These are phyloP conservation scores for Tragopan temminckii DNA, from an alignment of 2,797 vertebrate genomes.

Conservation along the genomic window DNA sequence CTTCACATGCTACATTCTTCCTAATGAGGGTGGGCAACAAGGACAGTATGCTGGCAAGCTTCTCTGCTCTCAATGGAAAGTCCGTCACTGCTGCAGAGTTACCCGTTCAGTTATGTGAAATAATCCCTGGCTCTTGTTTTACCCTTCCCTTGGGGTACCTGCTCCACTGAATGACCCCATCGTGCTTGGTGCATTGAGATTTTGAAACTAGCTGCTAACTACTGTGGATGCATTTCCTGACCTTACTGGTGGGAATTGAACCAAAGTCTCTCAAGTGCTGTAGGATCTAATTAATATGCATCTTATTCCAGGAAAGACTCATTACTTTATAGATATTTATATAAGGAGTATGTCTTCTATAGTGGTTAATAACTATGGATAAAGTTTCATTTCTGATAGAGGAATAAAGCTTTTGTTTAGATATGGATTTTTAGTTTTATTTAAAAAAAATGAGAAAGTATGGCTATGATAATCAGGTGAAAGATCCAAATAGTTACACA, in stretches of 20 bases:
- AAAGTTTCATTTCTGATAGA: slow-evolving; percentile 71
- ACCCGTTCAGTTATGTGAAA: slow-evolving; percentile 66
- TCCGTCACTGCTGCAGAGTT: slow-evolving; percentile 61
- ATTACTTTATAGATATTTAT: slow-evolving; percentile 83
- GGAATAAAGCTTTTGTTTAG: slow-evolving; percentile 73
- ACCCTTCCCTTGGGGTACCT: slow-evolving; percentile 77
- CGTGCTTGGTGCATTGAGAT: slow-evolving; percentile 77
- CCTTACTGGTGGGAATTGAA: slow-evolving; percentile 84
- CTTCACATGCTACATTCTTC: slow-evolving; percentile 54
- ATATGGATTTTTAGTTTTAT: slow-evolving; percentile 75
- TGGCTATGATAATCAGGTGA: slow-evolving; percentile 67
- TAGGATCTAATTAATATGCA: slow-evolving; percentile 85
- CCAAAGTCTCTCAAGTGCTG: slow-evolving; percentile 82
- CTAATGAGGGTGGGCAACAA: slow-evolving; percentile 58
- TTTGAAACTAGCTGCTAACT: slow-evolving; percentile 83
- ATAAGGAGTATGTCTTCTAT: slow-evolving; percentile 71
- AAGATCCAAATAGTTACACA: slow-evolving; percentile 23
- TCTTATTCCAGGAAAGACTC: slow-evolving; percentile 83
- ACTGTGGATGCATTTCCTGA: slow-evolving; percentile 82
- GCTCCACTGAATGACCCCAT: slow-evolving; percentile 78
- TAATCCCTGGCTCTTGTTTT: slow-evolving; percentile 77
- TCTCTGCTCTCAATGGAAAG: slow-evolving; percentile 60
- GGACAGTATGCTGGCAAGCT: slow-evolving; percentile 31
- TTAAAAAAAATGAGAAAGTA: slow-evolving; percentile 59
- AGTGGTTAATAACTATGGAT: slow-evolving; percentile 76